A percentile compares a stretch with the other conserved stretches of the same genome.
phyloP scores from a whole-genome alignment of 2,797 vertebrate genomes.

The Sebastes minor region DNA sequence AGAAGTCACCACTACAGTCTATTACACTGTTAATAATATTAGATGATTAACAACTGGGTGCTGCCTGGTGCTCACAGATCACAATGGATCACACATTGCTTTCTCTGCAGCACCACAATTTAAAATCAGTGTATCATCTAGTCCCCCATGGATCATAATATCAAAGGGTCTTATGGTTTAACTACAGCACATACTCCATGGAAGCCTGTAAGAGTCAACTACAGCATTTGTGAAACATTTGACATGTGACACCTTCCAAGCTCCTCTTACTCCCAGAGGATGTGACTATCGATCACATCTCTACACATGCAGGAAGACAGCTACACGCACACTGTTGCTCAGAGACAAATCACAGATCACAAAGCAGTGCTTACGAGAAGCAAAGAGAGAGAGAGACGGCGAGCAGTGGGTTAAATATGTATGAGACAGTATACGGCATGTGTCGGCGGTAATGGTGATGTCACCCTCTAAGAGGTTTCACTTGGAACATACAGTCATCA shows the following conservation, averaged over 20 bases:
- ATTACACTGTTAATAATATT: not conserved
- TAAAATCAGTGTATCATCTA: not conserved
- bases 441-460: constrained; percentile 32
- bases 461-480: constrained; percentile 52
- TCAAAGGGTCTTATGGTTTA: not conserved
- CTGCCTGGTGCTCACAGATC: not conserved
- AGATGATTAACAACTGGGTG: not conserved
- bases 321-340: not conserved
- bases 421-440: not conserved
- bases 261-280: not conserved
- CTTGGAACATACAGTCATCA: constrained; percentile 12
- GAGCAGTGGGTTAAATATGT: constrained; percentile 35
- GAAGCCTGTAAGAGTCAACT: not conserved
- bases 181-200: not conserved
- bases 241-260: not conserved
- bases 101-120: not conserved
- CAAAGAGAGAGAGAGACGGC: not conserved
- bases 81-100: not conserved
- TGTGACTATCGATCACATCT: constrained; percentile 18
- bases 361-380: not conserved
- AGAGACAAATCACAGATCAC: not conserved
- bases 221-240: not conserved
- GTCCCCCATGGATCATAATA: not conserved
- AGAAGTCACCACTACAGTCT: not conserved
- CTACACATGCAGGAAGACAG: not conserved